Evolutionary conservation across 1,140 invertebrate species (phyloP), one percentile per base, ranked within the genome.

Genomic region (Atta texana): DNA sequence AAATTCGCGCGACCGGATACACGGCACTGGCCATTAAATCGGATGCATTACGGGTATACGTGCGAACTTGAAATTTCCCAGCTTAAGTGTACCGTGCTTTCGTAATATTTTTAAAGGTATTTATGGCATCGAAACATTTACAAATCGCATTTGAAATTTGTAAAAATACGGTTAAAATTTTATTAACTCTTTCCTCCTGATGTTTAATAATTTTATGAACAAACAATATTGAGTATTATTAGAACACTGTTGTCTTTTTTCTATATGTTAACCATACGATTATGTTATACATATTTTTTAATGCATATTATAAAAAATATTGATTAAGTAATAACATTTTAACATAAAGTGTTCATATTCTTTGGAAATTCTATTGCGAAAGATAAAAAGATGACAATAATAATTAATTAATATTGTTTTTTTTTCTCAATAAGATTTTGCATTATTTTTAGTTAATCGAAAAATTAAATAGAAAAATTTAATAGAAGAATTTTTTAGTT

Each of bases 1-100:
- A 80, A 86, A 86, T 74, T 85, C 81, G 61, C 72, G 61, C 69
- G 21, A 63, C 34, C 64, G 61, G 69, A 87, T 66, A 74, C 63
- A 69, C 86, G 49, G 49, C 34, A 28, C 61, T 53, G 59, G 21
- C 74, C 80, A 84, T 75, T 84, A 84, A 84, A 84, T 84, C 80
- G 80, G n/a, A 55, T 66, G 69, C 55, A 74, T 74, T 74, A 81
- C 49, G 49, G 77, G 14, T 16, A 24, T 74, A 75, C 28, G 39
- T 59, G 55, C 69, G 55, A 49, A 74, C 39, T 61, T 74, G 57
- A 39, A 72, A 84, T 74, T 61, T 81, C 34, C 51, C 21, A 21
- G 28, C n/a, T 71, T 81, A 44, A 81, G 5, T n/a, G 28, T 39
- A 44, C 49, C 4, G 16, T 24, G 31, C 31, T 28, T 53, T 6